Percentiles rank a stretch among this genome's conserved stretches.
These are phyloP conservation scores for Euproctis similis DNA, from an alignment of 2,888 invertebrate genomes.

Conservation along the genomic window DNA sequence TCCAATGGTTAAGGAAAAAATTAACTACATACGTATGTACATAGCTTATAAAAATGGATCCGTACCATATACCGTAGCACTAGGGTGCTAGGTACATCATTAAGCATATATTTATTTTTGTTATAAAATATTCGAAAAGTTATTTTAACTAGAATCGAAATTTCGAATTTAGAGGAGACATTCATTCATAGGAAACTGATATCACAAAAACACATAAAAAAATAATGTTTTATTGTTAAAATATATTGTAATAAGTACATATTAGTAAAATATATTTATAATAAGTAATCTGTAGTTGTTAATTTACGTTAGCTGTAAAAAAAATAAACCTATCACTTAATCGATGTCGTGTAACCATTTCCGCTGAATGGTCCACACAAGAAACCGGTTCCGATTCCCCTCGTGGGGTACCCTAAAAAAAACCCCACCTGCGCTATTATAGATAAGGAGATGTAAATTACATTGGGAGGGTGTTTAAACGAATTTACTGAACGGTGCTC, in stretches of 20 bases:
- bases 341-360: background rate
- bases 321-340: background rate
- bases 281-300: too few relatives aligned
- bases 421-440: slow-evolving; percentile 43
- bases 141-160: too few relatives aligned
- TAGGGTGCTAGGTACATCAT: too few relatives aligned
- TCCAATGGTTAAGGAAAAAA: slow-evolving; percentile 21
- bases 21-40: slow-evolving; percentile 12
- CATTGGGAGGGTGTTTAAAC: slow-evolving; percentile 47
- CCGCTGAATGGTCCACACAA: slow-evolving; percentile 7
- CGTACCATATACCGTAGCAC: slow-evolving; percentile 1
- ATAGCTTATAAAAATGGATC: slow-evolving; percentile 17
- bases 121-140: too few relatives aligned
- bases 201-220: too few relatives aligned
- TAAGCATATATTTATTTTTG: too few relatives aligned
- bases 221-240: too few relatives aligned
- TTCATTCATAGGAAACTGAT: too few relatives aligned
- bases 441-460: slow-evolving; percentile 70
- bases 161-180: too few relatives aligned
- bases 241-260: too few relatives aligned
- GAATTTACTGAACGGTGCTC: slow-evolving; percentile 45
- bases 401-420: slow-evolving; percentile 19
- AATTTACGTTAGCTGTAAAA: too few relatives aligned
- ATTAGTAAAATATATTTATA: too few relatives aligned
- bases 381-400: slow-evolving; percentile 11